Base-by-base conservation (phyloP, 2,888 invertebrate genomes). In the Sinotaia quadrata region DNA sequence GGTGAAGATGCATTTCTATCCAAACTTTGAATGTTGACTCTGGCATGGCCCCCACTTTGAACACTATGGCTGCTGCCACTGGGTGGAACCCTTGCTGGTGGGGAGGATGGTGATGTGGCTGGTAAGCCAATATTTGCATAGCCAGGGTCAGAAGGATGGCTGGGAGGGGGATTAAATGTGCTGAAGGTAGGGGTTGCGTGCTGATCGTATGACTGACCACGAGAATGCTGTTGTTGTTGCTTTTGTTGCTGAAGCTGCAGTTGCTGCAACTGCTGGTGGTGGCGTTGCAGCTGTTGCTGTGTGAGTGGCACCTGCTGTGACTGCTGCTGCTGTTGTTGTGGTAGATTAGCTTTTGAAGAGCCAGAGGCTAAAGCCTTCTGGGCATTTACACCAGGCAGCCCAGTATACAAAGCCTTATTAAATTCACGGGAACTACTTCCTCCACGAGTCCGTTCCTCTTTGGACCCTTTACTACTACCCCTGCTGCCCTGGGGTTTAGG, bases 381-480 rank as follows among this genome's bases (percentile, higher is more conserved):
- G 7, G 66, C 56, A 18, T 47, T 62, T n/a, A 65, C 60, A n/a
- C 74, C 74, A 29, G 72, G 71, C 60, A 73, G 60, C n/a, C 69
- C 68, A 47, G 67, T 67, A 65, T 67, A 73, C 37, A 69, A 68
- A 29, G 71, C 69, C 52, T 74, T 76, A 57, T 60, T 68, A 44
- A 72, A 68, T 54, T 74, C 71, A 54, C 67, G 67, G 7, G 47
- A 54, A 31, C 63, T 56, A 49, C 68, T 44, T 49, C 69, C 72
- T 52, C 72, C 68, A 36, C 75, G 54, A 58, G 73, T 66, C 69
- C 81, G 82, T 54, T 84, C 84, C 58, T 84, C 84, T 69, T 80
- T 83, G 21, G 68, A 57, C 27, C 49, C n/a, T 24, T 68, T 73
- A 18, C 73, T 47, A 4, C 61, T 51, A 0, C 65, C 56, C 34